Evolutionary conservation across 2,113 vertebrate species (phyloP), one percentile per base, ranked within the genome.

Genomic region (Terrapene triunguis): DNA sequence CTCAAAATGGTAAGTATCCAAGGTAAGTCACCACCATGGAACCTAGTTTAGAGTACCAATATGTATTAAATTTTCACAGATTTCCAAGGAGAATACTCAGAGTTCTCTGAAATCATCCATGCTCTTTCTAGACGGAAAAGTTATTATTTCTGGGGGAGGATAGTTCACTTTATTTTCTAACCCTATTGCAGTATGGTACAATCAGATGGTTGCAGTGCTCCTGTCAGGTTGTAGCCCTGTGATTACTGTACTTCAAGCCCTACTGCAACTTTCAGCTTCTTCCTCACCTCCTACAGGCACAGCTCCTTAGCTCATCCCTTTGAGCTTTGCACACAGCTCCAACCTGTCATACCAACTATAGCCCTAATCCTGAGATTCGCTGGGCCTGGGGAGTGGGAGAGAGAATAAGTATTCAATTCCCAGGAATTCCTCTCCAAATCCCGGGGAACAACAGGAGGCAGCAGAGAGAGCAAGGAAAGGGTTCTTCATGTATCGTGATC

Each of bases 171-270:
- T 5, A 21, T 93, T 90, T 85, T 72, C 81, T 25, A 89, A 62
- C 22, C 72, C 27, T 24, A 95, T 1, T 32, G 4, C 22, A 42
- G 19, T 69, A 35, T 87, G 44, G 35, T 85, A 10, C 48, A 6
- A 17, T 50, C 42, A 6, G 4, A 17, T 0, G 0, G 51, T 8
- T 78, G 5, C n/a, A 42, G 3, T 48, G 10, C 17, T 78, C 16
- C 54, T 80, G 53, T 82, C 32, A 11, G 79, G 11, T 14, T 78
- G 5, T 54, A 69, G 53, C n/a, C 16, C 85, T 32, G 5, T 38
- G 32, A 65, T 84, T 82, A 14, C 16, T 69, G 4, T n/a, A n/a
- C 89, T 55, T 17, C 51, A 76, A 51, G 19, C 8, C 2, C 9
- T 78, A 2, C n/a, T 83, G 88, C 42, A 89, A 24, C 42, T 84